phyloP scores from a whole-genome alignment of 1,140 invertebrate genomes.

The Diprion similis region DNA sequence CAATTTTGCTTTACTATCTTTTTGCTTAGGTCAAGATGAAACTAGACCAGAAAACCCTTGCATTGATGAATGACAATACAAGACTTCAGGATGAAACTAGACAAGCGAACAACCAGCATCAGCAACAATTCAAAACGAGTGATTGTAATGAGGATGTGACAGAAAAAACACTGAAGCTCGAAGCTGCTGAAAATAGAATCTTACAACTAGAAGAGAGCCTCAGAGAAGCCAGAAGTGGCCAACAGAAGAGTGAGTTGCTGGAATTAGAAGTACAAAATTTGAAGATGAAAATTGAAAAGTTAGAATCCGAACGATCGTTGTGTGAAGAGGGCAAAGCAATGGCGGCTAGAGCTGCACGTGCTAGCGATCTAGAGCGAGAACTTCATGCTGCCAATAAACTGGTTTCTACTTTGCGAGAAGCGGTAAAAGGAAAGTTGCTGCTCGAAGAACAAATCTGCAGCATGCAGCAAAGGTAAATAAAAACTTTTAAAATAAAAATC shows the following conservation, averaged over 20 bases:
- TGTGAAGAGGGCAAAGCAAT: conserved; percentile 53
- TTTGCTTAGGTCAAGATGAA: conserved; percentile 41
- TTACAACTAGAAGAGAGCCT: conserved; percentile 47
- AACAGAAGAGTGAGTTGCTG: conserved; percentile 49
- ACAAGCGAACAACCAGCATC: conserved; percentile 18
- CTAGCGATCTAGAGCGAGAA: conserved; percentile 52
- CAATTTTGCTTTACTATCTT: conserved; percentile 3
- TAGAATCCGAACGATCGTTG: conserved; percentile 46
- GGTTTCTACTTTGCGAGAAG: conserved; percentile 45
- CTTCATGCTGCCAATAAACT: conserved; percentile 43
- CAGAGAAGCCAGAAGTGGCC: conserved; percentile 32
- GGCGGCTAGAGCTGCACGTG: conserved; percentile 40
- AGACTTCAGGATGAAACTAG: conserved; percentile 36
- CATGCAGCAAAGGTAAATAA: conserved; percentile 45
- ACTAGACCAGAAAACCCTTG: conserved; percentile 47
- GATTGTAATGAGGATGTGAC: conserved; percentile 28
- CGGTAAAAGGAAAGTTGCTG: conserved; percentile 54
- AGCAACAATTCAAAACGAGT: conserved; percentile 16
- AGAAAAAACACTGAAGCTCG: conserved; percentile 39
- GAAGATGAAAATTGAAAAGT: conserved; percentile 45
- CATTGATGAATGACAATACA: conserved; percentile 43
- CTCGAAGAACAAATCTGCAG: conserved; percentile 56
- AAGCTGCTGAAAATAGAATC: conserved; percentile 40
- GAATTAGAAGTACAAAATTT: conserved; percentile 48
- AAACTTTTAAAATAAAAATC: neutral